A percentile compares a stretch with the other conserved stretches of the same genome.
These are phyloP conservation scores for Tychaedon coryphoeus DNA, from an alignment of 2,113 vertebrate species.

Conservation along the genomic window DNA sequence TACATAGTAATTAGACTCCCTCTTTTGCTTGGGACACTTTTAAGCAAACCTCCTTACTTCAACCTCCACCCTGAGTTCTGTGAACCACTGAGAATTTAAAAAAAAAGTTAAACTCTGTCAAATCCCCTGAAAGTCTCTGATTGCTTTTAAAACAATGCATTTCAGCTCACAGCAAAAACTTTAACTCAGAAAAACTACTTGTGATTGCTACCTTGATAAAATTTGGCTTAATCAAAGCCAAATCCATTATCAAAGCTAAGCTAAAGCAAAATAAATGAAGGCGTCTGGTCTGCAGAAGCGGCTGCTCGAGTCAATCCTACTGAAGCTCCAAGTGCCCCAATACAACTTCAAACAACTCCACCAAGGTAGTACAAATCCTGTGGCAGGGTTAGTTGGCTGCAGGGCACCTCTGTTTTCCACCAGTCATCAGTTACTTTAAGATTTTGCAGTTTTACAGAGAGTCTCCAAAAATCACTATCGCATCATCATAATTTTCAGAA, in stretches of 20 bases:
- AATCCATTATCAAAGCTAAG: neutral
- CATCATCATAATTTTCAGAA: neutral
- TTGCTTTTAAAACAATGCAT: neutral
- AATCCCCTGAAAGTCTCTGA: neutral
- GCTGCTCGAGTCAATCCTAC: neutral
- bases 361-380: neutral
- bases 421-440: neutral
- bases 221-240: neutral
- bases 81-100: neutral
- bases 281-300: neutral
- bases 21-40: neutral
- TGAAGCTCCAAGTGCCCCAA: neutral
- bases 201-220: neutral
- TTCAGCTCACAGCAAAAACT: neutral
- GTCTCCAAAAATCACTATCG: neutral
- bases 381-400: neutral
- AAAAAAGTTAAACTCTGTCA: accelerated
- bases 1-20: neutral
- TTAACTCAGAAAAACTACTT: neutral
- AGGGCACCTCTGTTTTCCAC: neutral
- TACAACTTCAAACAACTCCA: neutral
- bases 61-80: neutral
- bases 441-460: neutral
- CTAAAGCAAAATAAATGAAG: neutral
- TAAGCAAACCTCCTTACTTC: neutral